Conservation (phyloP, 2,113 vertebrate genomes). For the Tupaia tana region DNA sequence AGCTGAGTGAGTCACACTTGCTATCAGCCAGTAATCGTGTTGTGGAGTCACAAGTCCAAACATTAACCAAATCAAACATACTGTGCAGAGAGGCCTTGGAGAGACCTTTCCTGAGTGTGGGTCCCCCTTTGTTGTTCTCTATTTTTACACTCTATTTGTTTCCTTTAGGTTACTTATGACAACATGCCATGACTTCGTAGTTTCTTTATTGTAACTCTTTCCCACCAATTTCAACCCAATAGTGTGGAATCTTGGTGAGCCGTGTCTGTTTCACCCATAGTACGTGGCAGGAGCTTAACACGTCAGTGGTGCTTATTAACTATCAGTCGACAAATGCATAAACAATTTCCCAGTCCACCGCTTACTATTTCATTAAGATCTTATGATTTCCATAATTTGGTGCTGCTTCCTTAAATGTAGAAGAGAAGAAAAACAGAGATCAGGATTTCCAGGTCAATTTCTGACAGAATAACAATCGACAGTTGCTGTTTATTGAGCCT, state of each 20-base stretch:
- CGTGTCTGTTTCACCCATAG: not conserved
- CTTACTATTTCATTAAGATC: not conserved
- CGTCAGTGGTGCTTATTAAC: not conserved
- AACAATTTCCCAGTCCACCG: not conserved
- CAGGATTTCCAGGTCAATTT: not conserved
- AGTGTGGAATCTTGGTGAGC: not conserved
- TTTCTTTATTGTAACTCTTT: not conserved
- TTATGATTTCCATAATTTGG: not conserved
- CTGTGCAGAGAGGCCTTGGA: not conserved
- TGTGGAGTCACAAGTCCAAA: not conserved
- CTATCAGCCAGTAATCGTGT: not conserved
- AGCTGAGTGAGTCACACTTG: conserved; percentile 16
- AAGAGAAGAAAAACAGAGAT: not conserved
- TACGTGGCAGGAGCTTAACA: not conserved
- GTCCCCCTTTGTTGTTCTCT: not conserved
- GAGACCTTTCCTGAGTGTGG: not conserved
- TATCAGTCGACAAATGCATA: not conserved
- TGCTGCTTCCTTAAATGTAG: not conserved
- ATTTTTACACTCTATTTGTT: not conserved
- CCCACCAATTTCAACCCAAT: not conserved
- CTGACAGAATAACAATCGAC: not conserved
- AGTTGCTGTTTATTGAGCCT: not conserved
- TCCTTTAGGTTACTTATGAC: not conserved
- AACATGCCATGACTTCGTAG: not conserved
- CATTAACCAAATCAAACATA: not conserved